A percentile compares a stretch with the other conserved stretches of the same genome.
These are phyloP conservation scores for Patella depressa DNA, from an alignment of 2,888 invertebrate genomes.

Conservation along the genomic window DNA sequence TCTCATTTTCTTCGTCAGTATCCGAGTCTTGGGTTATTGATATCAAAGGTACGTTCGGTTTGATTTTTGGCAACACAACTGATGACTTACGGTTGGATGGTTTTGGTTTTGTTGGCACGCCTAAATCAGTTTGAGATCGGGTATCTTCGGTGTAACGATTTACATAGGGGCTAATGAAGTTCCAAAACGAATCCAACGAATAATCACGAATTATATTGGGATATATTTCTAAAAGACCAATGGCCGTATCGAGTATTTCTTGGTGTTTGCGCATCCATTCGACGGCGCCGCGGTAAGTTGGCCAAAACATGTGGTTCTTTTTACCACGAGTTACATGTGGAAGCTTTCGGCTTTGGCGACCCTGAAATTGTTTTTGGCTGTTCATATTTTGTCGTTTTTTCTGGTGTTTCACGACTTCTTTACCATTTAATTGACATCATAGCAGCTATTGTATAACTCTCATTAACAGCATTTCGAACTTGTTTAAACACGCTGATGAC, in stretches of 20 bases:
- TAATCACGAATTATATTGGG: slow-evolving; percentile 35
- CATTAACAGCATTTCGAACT: too few species aligned
- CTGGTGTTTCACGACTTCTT: too few species aligned
- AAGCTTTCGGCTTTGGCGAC: slow-evolving; percentile 24
- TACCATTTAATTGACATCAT: too few species aligned
- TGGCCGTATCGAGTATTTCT: slow-evolving; percentile 30
- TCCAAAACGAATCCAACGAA: slow-evolving; percentile 28
- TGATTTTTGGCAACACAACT: not conserved
- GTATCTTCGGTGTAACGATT: slow-evolving; percentile 9
- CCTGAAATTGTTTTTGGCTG: slow-evolving; percentile 15
- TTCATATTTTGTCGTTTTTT: slow-evolving; percentile 4
- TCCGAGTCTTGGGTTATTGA: slow-evolving; percentile 25
- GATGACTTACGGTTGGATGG: not conserved
- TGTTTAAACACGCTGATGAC: too few species aligned
- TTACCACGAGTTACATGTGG: slow-evolving; percentile 22
- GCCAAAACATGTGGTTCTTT: slow-evolving; percentile 28
- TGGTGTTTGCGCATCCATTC: slow-evolving; percentile 36
- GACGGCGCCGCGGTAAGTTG: slow-evolving; percentile 33
- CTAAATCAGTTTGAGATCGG: not conserved
- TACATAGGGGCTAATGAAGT: slow-evolving; percentile 23
- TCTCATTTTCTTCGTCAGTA: slow-evolving; percentile 1
- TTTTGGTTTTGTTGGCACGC: not conserved
- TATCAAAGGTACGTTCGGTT: slow-evolving; percentile 18
- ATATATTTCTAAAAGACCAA: slow-evolving; percentile 34
- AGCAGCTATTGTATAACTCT: too few species aligned